A percentile compares a stretch with the other conserved stretches of the same genome.
These are phyloP conservation scores for Plutomurus gul DNA, from an alignment of 1,140 invertebrate genomes.

Conservation along the genomic window DNA sequence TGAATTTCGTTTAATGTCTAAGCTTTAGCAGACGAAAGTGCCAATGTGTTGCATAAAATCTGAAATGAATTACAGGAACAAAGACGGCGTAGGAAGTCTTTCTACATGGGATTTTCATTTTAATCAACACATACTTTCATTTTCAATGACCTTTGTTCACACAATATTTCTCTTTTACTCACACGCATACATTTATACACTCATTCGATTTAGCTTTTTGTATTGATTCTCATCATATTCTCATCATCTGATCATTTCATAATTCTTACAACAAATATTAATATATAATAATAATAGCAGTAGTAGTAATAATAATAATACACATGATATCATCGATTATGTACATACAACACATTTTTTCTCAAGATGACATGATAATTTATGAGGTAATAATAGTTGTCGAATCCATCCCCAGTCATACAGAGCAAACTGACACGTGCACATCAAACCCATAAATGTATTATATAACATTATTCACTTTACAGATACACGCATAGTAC, in stretches of 20 bases:
- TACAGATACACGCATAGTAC: background rate
- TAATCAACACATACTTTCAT: conserved; percentile 27
- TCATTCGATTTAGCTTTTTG: no score
- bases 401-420: background rate
- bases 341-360: background rate
- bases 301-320: background rate
- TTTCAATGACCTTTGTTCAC: conserved; percentile 13
- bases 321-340: background rate
- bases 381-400: background rate
- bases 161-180: conserved; percentile 1
- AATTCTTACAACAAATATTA: background rate
- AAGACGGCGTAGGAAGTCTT: no score
- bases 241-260: background rate
- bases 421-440: background rate
- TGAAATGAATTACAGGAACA: background rate
- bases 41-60: background rate
- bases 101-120: background rate
- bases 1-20: no score
- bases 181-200: background rate
- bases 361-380: background rate
- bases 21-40: no score
- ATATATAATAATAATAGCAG: background rate
- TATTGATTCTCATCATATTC: no score
- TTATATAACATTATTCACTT: background rate
- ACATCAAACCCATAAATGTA: background rate